Conservation (phyloP, 2,888 invertebrate genomes). For the Tineola bisselliella region DNA sequence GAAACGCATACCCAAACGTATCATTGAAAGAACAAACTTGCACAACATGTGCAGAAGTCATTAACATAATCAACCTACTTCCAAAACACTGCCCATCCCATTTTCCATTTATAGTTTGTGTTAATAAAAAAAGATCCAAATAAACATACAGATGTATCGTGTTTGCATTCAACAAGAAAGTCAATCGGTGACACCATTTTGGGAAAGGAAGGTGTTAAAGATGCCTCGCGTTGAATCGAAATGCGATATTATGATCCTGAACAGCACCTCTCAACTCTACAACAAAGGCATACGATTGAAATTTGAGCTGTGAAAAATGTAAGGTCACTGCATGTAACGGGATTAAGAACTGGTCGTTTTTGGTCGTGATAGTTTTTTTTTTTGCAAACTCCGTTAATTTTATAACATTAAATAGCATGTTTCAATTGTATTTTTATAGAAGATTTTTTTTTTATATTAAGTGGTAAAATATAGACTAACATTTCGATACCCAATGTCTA, state of each 20-base stretch:
- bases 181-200: constrained; percentile 17
- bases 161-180: constrained; percentile 11
- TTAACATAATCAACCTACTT: neutral
- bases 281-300: neutral
- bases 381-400: neutral
- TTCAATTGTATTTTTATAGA: neutral
- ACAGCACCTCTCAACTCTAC: neutral
- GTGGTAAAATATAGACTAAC: too few relatives aligned
- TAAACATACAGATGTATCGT: neutral
- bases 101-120: neutral
- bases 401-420: neutral
- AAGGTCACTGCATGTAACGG: constrained; percentile 9
- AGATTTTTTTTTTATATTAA: neutral
- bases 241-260: constrained; percentile 28
- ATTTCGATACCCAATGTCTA: too few relatives aligned
- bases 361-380: neutral
- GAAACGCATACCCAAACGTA: too few relatives aligned
- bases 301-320: neutral
- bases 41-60: neutral
- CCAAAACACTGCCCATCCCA: neutral
- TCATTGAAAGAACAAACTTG: neutral
- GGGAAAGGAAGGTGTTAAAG: constrained; percentile 25
- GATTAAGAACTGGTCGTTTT: neutral
- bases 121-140: neutral
- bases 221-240: constrained; percentile 41